Conservation (phyloP, 2,888 invertebrate species). For the Protophormia terraenovae region DNA sequence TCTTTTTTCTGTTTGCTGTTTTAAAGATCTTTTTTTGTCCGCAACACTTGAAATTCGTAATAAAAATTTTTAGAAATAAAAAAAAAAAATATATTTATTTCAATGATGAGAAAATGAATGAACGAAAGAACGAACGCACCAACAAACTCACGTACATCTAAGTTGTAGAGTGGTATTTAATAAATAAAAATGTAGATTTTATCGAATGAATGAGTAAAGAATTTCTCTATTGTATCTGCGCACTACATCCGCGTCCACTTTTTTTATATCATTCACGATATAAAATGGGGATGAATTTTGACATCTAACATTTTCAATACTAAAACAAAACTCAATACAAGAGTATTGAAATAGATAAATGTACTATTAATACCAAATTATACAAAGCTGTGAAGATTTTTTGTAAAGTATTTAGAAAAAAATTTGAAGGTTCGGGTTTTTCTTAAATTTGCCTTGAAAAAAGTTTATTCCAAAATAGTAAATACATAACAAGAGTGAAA, state of each 20-base stretch:
- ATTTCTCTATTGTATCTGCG: slow-evolving; percentile 46
- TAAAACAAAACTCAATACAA: background rate
- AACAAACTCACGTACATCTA: background rate
- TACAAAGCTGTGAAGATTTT: background rate
- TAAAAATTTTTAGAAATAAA: slow-evolving; percentile 1
- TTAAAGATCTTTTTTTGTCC: background rate
- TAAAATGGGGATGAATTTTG: slow-evolving; percentile 30
- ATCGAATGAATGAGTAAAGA: slow-evolving; percentile 17
- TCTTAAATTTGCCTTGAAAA: no score
- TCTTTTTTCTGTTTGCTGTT: background rate
- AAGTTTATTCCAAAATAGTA: no score
- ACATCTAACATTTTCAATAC: background rate
- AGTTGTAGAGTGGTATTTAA: background rate
- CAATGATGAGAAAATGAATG: slow-evolving; percentile 12
- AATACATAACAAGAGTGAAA: no score
- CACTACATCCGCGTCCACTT: slow-evolving; percentile 42
- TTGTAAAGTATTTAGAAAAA: no score
- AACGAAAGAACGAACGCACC: background rate
- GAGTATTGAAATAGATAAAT: background rate
- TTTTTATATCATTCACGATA: slow-evolving; percentile 26
- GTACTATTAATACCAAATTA: slow-evolving; percentile 2
- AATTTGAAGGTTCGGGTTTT: no score
- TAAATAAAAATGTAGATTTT: slow-evolving; percentile 16
- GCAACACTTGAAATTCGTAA: slow-evolving; percentile 21
- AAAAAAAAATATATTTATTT: slow-evolving; percentile 4